phyloP scores from a whole-genome alignment of 1,140 invertebrate genomes.

The Drosophila triauraria region DNA sequence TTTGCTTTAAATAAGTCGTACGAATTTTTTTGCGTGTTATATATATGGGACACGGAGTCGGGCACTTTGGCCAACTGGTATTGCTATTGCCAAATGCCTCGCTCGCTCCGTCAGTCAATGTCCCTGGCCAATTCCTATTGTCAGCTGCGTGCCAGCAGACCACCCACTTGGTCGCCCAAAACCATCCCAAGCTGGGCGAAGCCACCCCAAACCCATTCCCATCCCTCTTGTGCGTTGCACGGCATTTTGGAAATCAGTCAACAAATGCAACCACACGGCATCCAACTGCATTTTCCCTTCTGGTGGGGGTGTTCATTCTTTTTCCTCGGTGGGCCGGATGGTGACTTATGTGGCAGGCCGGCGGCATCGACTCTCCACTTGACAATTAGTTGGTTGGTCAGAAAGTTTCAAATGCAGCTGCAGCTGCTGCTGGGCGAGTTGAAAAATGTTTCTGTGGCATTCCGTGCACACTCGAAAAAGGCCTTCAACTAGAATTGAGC shows the following conservation, averaged over 20 bases:
- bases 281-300: conserved; percentile 43
- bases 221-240: conserved; percentile 30
- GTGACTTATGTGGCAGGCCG: conserved; percentile 53
- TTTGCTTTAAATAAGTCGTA: no score
- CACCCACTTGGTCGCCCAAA: conserved; percentile 15
- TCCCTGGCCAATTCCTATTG: conserved; percentile 77
- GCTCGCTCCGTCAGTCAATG: conserved; percentile 26
- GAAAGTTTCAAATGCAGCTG: conserved; percentile 57
- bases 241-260: conserved; percentile 71
- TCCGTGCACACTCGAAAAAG: conserved; percentile 11
- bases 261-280: conserved; percentile 53
- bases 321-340: conserved; percentile 7
- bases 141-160: conserved; percentile 49
- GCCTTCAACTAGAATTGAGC: not conserved
- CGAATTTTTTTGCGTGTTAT: not conserved
- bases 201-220: not conserved
- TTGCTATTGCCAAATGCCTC: conserved; percentile 60
- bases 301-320: conserved; percentile 20
- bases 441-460: conserved; percentile 21
- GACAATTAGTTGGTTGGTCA: conserved; percentile 61
- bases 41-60: conserved; percentile 36
- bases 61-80: conserved; percentile 61
- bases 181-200: conserved; percentile 10
- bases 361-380: conserved; percentile 41
- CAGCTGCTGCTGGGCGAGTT: conserved; percentile 35